phyloP scores from a whole-genome alignment of 2,797 vertebrate genomes.

The Decapterus maruadsi region DNA sequence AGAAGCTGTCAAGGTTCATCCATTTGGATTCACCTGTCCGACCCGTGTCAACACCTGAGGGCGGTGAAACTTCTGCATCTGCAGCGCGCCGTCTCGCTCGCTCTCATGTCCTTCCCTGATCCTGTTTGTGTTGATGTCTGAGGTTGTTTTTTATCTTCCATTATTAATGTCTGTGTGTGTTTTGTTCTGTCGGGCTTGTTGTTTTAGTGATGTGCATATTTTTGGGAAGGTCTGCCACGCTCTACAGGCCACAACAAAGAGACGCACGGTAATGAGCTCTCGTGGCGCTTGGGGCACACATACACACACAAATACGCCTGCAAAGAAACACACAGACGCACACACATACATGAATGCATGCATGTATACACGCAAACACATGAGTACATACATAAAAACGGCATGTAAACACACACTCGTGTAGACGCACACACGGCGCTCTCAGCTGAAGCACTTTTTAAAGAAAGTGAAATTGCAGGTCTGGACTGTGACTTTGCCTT shows the following conservation, averaged over 20 bases:
- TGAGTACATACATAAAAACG: slow-evolving; percentile 43
- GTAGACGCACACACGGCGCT: slow-evolving; percentile 4
- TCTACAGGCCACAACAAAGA: slow-evolving; percentile 82
- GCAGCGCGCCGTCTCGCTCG: slow-evolving; percentile 10
- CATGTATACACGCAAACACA: slow-evolving; percentile 57
- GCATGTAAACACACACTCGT: slow-evolving; percentile 16
- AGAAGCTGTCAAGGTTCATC: slow-evolving; percentile 45
- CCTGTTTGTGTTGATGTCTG: slow-evolving; percentile 69
- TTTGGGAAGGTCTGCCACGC: slow-evolving; percentile 81
- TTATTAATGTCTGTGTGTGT: slow-evolving; percentile 78
- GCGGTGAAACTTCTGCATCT: slow-evolving; percentile 45
- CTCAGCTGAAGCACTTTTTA: slow-evolving; percentile 48
- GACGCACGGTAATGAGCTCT: slow-evolving; percentile 83
- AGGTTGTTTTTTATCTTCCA: slow-evolving; percentile 75
- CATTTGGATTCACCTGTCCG: slow-evolving; percentile 40
- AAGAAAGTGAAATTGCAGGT: slow-evolving; percentile 65
- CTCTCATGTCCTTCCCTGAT: slow-evolving; percentile 56
- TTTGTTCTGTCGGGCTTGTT: slow-evolving; percentile 78
- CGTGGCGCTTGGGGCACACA: slow-evolving; percentile 57
- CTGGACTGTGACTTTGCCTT: slow-evolving; percentile 64
- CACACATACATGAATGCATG: slow-evolving; percentile 41
- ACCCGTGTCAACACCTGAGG: slow-evolving; percentile 47
- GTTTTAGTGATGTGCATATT: slow-evolving; percentile 85
- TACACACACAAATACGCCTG: slow-evolving; percentile 16
- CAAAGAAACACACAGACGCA: slow-evolving; percentile 28